Percentiles rank a stretch among this genome's conserved stretches.
Conservation (phyloP, 2,888 invertebrate species). For the Erebia epiphron region DNA sequence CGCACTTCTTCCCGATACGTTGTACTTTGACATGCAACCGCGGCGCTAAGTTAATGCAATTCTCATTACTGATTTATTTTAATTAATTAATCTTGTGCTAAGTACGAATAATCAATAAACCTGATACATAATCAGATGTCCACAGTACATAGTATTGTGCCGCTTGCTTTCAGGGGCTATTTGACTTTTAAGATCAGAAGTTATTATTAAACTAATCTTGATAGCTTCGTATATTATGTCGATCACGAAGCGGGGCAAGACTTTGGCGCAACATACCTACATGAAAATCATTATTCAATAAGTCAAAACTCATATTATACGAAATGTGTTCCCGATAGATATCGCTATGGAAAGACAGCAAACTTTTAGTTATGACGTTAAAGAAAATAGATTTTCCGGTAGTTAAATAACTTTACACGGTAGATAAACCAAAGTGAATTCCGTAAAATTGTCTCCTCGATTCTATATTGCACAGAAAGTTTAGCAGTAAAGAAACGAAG, state of each 20-base stretch:
- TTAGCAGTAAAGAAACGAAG: conserved; percentile 23
- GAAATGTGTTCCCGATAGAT: background rate
- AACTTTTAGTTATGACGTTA: background rate
- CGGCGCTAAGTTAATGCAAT: conserved; percentile 85
- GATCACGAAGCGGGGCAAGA: conserved; percentile 50
- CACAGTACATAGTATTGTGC: too few relatives aligned
- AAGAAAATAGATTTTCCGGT: background rate
- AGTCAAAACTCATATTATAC: conserved; percentile 40
- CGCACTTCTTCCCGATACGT: conserved; percentile 84
- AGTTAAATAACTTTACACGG: background rate
- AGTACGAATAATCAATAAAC: too few relatives aligned
- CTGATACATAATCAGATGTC: too few relatives aligned
- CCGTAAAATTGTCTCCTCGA: background rate
- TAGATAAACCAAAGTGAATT: background rate
- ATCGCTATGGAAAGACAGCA: background rate
- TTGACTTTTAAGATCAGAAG: too few relatives aligned
- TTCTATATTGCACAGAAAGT: conserved; percentile 1
- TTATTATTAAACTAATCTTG: too few relatives aligned
- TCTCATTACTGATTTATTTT: too few relatives aligned
- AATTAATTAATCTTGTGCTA: too few relatives aligned
- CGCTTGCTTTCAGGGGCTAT: too few relatives aligned
- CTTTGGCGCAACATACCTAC: conserved; percentile 49
- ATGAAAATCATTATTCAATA: too few relatives aligned
- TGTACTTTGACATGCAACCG: conserved; percentile 88
- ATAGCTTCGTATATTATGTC: conserved; percentile 38